Percentiles rank a stretch among this genome's conserved stretches.
These are phyloP conservation scores for Tympanuchus pallidicinctus DNA, from an alignment of 2,113 vertebrate species.

Conservation along the genomic window DNA sequence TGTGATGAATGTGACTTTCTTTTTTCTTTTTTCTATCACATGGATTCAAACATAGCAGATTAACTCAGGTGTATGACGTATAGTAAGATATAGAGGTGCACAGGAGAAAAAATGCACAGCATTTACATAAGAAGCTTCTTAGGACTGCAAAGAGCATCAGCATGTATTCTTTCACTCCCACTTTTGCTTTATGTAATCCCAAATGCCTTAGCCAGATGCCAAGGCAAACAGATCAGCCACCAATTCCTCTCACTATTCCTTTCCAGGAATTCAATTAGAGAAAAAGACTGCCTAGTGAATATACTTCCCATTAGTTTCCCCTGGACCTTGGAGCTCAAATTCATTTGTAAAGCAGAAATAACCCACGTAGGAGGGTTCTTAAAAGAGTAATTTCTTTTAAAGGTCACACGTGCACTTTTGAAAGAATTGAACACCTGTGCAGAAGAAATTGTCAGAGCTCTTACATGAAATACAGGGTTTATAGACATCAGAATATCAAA, in stretches of 20 bases:
- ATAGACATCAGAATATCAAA: accelerated
- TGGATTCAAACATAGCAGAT: not conserved
- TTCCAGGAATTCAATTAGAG: constrained; percentile 17
- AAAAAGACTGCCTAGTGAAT: not conserved
- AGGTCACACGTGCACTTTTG: not conserved
- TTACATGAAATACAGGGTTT: not conserved
- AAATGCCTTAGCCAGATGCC: not conserved
- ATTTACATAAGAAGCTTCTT: not conserved
- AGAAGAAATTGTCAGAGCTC: not conserved
- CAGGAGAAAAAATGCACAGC: not conserved
- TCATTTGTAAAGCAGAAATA: constrained; percentile 17
- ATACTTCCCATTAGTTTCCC: not conserved
- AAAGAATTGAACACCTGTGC: not conserved
- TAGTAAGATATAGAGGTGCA: not conserved
- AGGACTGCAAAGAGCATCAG: not conserved
- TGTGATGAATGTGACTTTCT: not conserved
- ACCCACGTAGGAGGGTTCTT: not conserved
- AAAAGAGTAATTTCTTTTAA: not conserved
- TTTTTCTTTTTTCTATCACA: not conserved
- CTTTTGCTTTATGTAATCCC: not conserved
- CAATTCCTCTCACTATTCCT: not conserved
- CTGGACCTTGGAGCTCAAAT: not conserved
- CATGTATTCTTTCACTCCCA: not conserved
- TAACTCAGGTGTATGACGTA: not conserved
- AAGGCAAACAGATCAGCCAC: not conserved